Percentiles rank a stretch among this genome's conserved stretches.
Conservation (phyloP, 2,888 invertebrate species). For the Tryphoninae sp. region DNA sequence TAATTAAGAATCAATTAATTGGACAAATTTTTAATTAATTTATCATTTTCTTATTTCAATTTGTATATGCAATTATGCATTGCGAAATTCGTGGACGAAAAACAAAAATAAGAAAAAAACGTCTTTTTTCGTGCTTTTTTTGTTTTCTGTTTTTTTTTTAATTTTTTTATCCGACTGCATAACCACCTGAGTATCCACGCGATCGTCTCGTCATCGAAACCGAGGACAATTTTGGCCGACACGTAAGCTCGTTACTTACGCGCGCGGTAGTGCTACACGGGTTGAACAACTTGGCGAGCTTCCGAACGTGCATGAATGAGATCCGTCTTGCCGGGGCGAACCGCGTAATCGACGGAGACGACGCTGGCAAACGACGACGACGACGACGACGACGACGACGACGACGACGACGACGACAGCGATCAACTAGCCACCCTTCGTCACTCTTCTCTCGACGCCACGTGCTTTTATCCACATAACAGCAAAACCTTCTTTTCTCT, state of each 20-base stretch:
- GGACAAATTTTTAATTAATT: too few species aligned
- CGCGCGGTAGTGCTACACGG: not conserved
- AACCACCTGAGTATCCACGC: not conserved
- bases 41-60: too few species aligned
- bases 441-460: not conserved
- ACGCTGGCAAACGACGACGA: not conserved
- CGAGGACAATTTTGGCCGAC: slow-evolving; percentile 19
- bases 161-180: too few species aligned
- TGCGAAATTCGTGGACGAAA: too few species aligned
- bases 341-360: too few species aligned
- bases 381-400: slow-evolving; percentile 1
- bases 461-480: not conserved
- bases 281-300: slow-evolving; percentile 51
- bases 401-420: not conserved
- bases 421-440: not conserved
- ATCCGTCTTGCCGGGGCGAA: not conserved
- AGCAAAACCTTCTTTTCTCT: not conserved
- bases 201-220: slow-evolving; percentile 22
- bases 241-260: slow-evolving; percentile 20
- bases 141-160: too few species aligned
- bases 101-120: too few species aligned
- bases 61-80: too few species aligned
- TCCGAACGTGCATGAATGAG: slow-evolving; percentile 45
- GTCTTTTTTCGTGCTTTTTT: too few species aligned
- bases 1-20: too few species aligned